A percentile compares a stretch with the other conserved stretches of the same genome.
These are phyloP conservation scores for Heterodera schachtii DNA, from an alignment of 1,140 invertebrate species.

Conservation along the genomic window DNA sequence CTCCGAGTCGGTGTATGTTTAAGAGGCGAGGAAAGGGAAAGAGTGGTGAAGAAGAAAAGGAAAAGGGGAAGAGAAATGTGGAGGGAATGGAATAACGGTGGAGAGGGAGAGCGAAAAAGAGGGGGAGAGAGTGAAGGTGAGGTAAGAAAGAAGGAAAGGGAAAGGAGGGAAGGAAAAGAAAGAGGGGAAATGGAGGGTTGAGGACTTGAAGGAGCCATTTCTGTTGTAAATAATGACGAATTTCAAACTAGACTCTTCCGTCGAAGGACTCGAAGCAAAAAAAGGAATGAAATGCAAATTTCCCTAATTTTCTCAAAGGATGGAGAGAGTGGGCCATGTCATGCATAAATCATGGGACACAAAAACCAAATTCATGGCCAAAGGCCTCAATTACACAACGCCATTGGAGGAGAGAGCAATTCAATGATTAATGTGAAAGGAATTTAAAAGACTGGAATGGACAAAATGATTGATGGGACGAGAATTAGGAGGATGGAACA, in stretches of 20 bases:
- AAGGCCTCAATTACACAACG: neutral
- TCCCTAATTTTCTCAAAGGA: no score
- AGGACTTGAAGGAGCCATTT: neutral
- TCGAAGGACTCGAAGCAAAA: neutral
- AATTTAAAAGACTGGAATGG: no score
- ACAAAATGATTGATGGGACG: no score
- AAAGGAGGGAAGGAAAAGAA: neutral
- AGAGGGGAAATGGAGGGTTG: neutral
- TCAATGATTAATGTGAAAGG: no score
- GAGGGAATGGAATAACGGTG: no score
- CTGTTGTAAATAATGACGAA: no score
- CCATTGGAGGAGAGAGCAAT: neutral
- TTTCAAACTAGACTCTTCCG: no score
- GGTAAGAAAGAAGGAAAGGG: neutral
- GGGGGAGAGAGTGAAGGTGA: neutral
- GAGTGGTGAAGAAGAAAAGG: neutral
- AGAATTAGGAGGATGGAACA: neutral
- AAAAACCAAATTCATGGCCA: neutral
- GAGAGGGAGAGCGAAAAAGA: neutral
- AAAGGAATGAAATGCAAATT: neutral
- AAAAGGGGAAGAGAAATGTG: no score
- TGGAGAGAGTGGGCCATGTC: neutral
- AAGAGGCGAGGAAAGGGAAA: neutral
- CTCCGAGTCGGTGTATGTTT: neutral
- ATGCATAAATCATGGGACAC: neutral